Evolutionary conservation across 2,888 invertebrate species (phyloP).

Genomic region (Cerastis leucographa): DNA sequence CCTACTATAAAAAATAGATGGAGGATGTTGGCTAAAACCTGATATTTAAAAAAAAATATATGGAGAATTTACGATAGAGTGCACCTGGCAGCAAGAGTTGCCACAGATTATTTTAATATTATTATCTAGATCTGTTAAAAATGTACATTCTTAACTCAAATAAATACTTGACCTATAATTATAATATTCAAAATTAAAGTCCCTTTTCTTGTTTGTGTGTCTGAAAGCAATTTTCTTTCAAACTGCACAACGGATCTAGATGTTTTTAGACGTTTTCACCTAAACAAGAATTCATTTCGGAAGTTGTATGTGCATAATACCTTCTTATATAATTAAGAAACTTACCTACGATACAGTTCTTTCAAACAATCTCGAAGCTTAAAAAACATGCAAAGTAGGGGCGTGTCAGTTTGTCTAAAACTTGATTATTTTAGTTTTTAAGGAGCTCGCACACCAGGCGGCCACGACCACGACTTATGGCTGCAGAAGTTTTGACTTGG

Average conservation of each 20-base stretch:
- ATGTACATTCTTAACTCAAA: no score
- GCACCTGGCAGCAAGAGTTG: no score
- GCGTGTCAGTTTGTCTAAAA: neutral
- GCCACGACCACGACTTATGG: neutral
- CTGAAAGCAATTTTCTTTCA: no score
- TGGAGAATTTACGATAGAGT: no score
- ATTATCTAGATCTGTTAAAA: no score
- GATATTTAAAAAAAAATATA: no score
- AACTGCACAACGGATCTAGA: neutral
- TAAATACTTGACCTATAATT: no score
- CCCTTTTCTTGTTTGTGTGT: no score
- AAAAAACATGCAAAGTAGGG: neutral
- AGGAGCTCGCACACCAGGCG: neutral
- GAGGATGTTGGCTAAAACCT: no score
- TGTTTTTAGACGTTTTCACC: neutral
- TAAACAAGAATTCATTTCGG: neutral
- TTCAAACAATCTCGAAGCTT: neutral
- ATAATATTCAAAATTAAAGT: no score
- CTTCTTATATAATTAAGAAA: neutral
- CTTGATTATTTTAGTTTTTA: neutral
- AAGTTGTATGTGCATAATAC: neutral
- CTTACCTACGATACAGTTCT: neutral
- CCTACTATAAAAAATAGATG: no score
- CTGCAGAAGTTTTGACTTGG: neutral
- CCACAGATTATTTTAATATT: no score